phyloP scores from a whole-genome alignment of 2,797 vertebrate genomes.

The Protonibea diacanthus region DNA sequence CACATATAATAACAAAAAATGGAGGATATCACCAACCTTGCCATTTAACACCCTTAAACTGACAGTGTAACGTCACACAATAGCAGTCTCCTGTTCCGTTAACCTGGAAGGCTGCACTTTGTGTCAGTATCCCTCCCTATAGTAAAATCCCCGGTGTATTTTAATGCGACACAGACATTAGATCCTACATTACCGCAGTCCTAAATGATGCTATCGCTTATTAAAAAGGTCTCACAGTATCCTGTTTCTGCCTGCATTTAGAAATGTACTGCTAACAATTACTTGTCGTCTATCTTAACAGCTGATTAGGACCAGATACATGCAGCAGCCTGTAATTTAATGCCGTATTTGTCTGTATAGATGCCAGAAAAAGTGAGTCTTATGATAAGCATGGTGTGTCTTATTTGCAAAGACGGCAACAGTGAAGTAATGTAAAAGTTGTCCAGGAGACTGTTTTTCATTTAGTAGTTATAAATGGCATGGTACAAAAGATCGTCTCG shows the following conservation, averaged over 20 bases:
- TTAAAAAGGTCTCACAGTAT: conserved; percentile 14
- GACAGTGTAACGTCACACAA: background rate
- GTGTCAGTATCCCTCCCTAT: conserved; percentile 7
- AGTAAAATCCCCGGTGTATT: conserved; percentile 33
- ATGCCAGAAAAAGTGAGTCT: background rate
- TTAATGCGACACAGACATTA: conserved; percentile 32
- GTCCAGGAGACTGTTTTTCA: conserved; percentile 21
- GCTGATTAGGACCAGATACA: conserved; percentile 14
- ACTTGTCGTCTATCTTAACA: background rate
- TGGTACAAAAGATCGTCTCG: conserved; percentile 11
- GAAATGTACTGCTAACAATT: background rate
- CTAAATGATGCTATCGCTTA: conserved; percentile 24
- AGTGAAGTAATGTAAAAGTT: conserved; percentile 32
- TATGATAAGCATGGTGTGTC: background rate
- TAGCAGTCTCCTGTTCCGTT: background rate
- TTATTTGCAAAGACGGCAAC: conserved; percentile 8
- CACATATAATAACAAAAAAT: background rate
- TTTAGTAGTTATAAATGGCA: conserved; percentile 22
- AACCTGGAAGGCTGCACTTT: background rate
- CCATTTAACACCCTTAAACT: background rate
- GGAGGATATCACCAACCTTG: background rate
- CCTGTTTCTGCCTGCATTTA: conserved; percentile 18
- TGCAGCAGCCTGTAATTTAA: conserved; percentile 4
- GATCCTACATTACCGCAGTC: conserved; percentile 3
- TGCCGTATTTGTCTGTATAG: conserved; percentile 1